phyloP scores from a whole-genome alignment of 2,888 invertebrate species.

The Tetanocera ferruginea region DNA sequence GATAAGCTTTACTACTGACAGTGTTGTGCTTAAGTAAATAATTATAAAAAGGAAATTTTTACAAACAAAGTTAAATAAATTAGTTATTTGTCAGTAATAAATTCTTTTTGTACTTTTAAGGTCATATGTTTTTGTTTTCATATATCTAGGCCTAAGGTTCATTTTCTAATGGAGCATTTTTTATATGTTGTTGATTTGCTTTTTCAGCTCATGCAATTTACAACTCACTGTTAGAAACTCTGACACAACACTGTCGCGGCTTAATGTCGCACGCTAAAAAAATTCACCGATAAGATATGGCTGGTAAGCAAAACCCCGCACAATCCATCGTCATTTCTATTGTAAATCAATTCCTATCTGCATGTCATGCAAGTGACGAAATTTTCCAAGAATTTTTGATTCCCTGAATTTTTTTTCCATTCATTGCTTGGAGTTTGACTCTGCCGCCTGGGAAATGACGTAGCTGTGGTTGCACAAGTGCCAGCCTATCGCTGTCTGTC shows the following conservation, averaged over 20 bases:
- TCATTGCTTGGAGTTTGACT: slow-evolving; percentile 37
- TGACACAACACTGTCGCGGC: slow-evolving; percentile 11
- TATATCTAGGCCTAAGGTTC: no score
- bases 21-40: not conserved
- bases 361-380: slow-evolving; percentile 18
- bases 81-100: no score
- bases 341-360: slow-evolving; percentile 9
- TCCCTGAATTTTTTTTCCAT: no score
- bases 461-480: not conserved
- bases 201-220: no score
- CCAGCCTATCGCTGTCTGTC: not conserved
- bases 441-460: slow-evolving; percentile 43
- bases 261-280: not conserved
- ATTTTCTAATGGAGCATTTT: no score
- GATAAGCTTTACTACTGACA: not conserved
- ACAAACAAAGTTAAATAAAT: no score
- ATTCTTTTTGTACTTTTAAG: no score
- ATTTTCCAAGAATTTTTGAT: not conserved
- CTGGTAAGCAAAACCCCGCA: not conserved
- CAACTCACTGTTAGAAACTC: no score
- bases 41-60: no score
- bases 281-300: not conserved
- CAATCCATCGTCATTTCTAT: slow-evolving; percentile 11
- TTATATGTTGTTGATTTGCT: no score
- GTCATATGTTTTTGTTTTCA: no score